These are phyloP conservation scores for Callosobruchus maculatus DNA, from an alignment of 2,888 invertebrate genomes.

Conservation along the genomic window DNA sequence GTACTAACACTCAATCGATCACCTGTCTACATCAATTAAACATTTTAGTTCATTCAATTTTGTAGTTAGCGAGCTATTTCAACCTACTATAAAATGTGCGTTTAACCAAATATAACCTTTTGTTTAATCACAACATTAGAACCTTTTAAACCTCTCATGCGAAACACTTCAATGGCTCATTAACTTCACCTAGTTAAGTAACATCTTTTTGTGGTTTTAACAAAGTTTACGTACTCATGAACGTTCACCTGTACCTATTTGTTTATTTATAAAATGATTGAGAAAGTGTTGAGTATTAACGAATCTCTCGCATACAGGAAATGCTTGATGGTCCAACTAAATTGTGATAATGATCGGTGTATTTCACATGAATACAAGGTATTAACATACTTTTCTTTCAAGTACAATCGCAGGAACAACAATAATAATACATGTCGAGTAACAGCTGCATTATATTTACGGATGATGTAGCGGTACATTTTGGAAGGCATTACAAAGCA, in stretches of 20 bases:
- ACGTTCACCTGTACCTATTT: background rate
- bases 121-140: background rate
- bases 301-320: background rate
- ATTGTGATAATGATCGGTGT: background rate
- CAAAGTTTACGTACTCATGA: background rate
- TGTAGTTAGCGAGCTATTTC: background rate
- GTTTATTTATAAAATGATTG: background rate
- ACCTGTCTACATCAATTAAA: background rate
- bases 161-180: background rate
- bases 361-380: background rate
- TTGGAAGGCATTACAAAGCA: slow-evolving; percentile 12
- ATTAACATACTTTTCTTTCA: background rate
- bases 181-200: background rate
- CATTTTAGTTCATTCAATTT: background rate
- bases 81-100: background rate
- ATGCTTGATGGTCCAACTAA: background rate
- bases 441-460: slow-evolving; percentile 21
- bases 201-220: background rate
- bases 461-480: slow-evolving; percentile 14
- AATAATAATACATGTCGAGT: slow-evolving; percentile 3
- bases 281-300: background rate
- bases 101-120: background rate
- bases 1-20: background rate
- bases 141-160: background rate
- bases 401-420: background rate